Base-by-base conservation (phyloP, 2,113 vertebrate genomes). In the Panthera tigris region DNA sequence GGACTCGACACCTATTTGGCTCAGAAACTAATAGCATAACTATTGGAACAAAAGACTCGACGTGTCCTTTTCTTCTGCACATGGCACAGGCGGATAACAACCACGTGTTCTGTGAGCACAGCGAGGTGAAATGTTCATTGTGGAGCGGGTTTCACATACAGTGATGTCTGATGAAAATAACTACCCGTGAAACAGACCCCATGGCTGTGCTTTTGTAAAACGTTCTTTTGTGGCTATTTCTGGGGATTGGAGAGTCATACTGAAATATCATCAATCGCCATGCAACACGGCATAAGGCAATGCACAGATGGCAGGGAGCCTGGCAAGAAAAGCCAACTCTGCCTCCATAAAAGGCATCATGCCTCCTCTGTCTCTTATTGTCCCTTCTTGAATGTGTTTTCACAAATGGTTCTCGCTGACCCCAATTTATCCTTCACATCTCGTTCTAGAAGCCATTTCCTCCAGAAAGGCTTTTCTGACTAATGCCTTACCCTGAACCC, bases 381-480 rank as follows among this genome's bases (percentile, higher is more conserved):
- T 76, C 8, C 79, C 55, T 92, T 89, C 76, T 89, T 14, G 31
- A 78, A 81, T 48, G 21, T 85, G 27, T 86, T 95, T 71, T 68
- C 36, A 61, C 33, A 86, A 63, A n/a, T 9, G 18, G 78, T 39
- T 50, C 73, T 92, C 55, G 39, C 55, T 61, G 52, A 19, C 74
- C 57, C 27, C 71, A 48, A 55, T 45, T 68, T 65, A 74, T 63
- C 36, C 63, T 79, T 91, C 65, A 74, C 82, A 45, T 91, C 48
- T 94, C 29, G 50, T 68, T 27, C 57, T 55, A 36, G 76, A 93
- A 95, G 86, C 25, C 16, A 23, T 23, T 55, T 48, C n/a, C 27
- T n/a, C n/a, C 15, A 84, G 45, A 85, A 82, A 61, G 7, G 29
- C 55, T 78, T 69, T 73, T 88, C 55, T 45, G 66, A 45, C 48